Evolutionary conservation across 2,888 invertebrate genomes (phyloP), one percentile per base, ranked within the genome.

Genomic region (Dasysyrphus tricinctus): DNA sequence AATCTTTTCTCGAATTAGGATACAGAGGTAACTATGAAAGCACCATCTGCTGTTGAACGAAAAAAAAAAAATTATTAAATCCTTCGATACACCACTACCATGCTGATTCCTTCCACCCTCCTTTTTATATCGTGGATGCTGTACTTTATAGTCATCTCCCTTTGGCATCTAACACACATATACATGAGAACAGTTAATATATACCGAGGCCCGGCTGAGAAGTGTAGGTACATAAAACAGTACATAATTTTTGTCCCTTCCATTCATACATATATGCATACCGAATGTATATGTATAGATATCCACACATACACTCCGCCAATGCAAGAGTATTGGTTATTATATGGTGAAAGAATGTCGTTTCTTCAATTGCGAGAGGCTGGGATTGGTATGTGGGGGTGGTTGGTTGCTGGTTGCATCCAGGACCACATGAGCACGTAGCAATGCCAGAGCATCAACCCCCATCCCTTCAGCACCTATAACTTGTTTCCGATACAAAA

Each of bases 1-100:
- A 82, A 86, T 86, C 81, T 70, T 67, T 49, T 78, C 81, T 78
- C 75, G 75, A 75, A 86, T 67, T 73, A 65, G 82, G 81, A 79
- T 57, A 70, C 81, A 59, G 56, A 75, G 75, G 75, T 75, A 86
- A 78, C 86, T 86, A 81, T 86, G 67, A 65, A 54, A 86, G 76
- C 86, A 86, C 74, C 86, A 86, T 86, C 86, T 86, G 82, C 72
- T 82, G 59, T 54, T 86, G 77, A 39, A 42, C 51, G 42, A 39
- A 57, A 16, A 29, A 59, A 37, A n/a, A 63, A n/a, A n/a, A n/a
- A n/a, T n/a, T 42, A 32, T 19, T 37, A 44, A 70, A 47, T 76
- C 63, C 63, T 63, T 76, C 74, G 57, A 72, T 61, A 74, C n/a
- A 84, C 59, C 44, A 80, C 57, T 49, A 80, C 80, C 14, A 61